phyloP scores from a whole-genome alignment of 2,888 invertebrate species.

The Eristalis pertinax region DNA sequence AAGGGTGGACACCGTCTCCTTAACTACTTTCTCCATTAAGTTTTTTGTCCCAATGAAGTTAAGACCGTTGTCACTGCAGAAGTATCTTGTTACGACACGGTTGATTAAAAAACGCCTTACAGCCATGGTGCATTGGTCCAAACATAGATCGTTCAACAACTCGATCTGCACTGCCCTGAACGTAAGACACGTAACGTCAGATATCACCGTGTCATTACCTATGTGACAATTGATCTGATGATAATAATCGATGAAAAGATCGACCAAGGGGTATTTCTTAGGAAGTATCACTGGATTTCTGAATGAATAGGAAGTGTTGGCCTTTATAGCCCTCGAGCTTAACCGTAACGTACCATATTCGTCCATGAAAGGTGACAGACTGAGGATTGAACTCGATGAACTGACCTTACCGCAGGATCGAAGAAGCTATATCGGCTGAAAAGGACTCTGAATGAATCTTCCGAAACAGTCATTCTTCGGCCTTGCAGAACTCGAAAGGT shows the following conservation, averaged over 20 bases:
- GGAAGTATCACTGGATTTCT: neutral
- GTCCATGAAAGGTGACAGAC: neutral
- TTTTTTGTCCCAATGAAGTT: slow-evolving; percentile 11
- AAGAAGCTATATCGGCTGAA: neutral
- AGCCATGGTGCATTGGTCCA: neutral
- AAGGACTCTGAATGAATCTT: slow-evolving; percentile 7
- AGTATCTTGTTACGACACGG: neutral
- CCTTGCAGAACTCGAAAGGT: too few relatives aligned
- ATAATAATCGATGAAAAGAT: neutral
- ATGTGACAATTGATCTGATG: neutral
- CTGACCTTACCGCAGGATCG: neutral
- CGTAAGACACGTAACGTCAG: neutral
- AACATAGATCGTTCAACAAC: neutral
- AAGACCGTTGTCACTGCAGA: slow-evolving; percentile 13
- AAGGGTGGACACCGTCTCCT: neutral
- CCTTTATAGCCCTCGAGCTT: neutral
- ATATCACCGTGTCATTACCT: neutral
- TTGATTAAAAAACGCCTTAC: neutral
- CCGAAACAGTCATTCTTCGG: too few relatives aligned
- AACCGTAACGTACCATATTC: slow-evolving; percentile 1
- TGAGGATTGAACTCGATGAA: too few relatives aligned
- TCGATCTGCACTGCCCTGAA: neutral
- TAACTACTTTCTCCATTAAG: neutral
- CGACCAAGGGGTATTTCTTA: neutral
- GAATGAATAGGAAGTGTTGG: neutral